Conservation (phyloP, 2,888 invertebrate species). For the Rotaria magnacalcarata region DNA sequence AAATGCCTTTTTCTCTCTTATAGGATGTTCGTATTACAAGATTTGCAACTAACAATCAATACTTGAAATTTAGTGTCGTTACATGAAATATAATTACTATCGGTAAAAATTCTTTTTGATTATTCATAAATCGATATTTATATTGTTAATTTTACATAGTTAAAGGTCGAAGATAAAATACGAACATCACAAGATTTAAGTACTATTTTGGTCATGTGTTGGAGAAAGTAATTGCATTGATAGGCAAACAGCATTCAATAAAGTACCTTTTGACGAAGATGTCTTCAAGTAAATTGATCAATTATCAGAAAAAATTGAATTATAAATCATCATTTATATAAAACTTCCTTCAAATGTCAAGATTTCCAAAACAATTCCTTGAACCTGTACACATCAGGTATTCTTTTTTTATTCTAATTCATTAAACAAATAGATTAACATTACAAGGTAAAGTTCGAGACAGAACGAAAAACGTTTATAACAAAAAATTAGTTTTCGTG, state of each 20-base stretch:
- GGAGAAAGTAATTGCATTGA: not conserved
- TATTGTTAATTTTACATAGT: not conserved
- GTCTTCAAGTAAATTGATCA: not conserved
- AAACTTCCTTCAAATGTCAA: not conserved
- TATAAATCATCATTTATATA: too few relatives aligned
- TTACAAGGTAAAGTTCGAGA: too few relatives aligned
- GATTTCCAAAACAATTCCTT: not conserved
- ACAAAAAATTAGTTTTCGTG: too few relatives aligned
- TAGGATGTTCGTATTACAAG: not conserved
- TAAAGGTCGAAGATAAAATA: not conserved
- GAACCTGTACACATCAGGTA: too few relatives aligned
- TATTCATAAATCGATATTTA: not conserved
- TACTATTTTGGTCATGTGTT: not conserved
- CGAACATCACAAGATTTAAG: not conserved
- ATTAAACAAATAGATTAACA: too few relatives aligned
- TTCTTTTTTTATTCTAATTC: too few relatives aligned
- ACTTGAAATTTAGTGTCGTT: not conserved
- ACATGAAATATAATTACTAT: not conserved
- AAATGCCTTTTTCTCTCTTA: not conserved
- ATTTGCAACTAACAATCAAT: not conserved
- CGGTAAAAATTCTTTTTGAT: not conserved
- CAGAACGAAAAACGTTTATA: too few relatives aligned
- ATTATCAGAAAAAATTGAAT: too few relatives aligned
- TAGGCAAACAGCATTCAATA: not conserved
- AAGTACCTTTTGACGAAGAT: not conserved